Evolutionary conservation across 2,888 invertebrate species (phyloP).

Genomic region (Drosophila prostipennis): DNA sequence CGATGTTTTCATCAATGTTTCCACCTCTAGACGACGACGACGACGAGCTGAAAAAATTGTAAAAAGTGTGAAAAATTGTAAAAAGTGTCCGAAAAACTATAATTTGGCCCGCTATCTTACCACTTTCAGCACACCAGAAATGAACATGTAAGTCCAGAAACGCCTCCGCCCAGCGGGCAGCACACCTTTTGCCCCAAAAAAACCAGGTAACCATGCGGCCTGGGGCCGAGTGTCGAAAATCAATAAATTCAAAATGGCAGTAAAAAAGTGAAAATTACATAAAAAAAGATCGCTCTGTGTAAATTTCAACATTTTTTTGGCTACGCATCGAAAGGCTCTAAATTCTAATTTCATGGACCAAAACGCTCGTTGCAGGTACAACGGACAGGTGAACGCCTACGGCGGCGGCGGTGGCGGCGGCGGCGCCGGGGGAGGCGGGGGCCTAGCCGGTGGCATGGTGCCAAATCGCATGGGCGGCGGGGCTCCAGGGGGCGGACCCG

Average conservation of each 20-base stretch:
- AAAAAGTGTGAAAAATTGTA: constrained; percentile 65
- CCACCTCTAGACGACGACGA: constrained; percentile 57
- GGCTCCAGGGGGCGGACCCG: constrained; percentile 49
- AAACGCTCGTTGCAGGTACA: constrained; percentile 68
- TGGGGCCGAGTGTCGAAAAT: constrained; percentile 56
- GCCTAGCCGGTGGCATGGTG: constrained; percentile 55
- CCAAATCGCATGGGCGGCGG: constrained; percentile 74
- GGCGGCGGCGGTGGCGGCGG: constrained; percentile 57
- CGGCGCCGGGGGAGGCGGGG: constrained; percentile 22
- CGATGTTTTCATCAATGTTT: too few species aligned
- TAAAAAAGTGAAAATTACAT: constrained; percentile 65
- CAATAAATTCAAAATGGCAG: constrained; percentile 78
- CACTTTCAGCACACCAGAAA: constrained; percentile 47
- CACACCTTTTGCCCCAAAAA: background rate
- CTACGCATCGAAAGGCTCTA: constrained; percentile 50
- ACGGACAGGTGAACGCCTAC: constrained; percentile 70
- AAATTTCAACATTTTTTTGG: constrained; percentile 19
- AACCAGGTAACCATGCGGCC: constrained; percentile 26
- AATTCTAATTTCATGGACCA: constrained; percentile 63
- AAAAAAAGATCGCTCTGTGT: constrained; percentile 42
- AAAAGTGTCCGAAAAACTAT: constrained; percentile 49
- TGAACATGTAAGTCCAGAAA: constrained; percentile 59
- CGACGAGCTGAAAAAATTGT: constrained; percentile 72
- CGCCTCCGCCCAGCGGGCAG: background rate
- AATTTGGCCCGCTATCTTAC: constrained; percentile 59